A percentile compares a stretch with the other conserved stretches of the same genome.
phyloP scores from a whole-genome alignment of 2,113 vertebrate species.

The Eublepharis macularius region DNA sequence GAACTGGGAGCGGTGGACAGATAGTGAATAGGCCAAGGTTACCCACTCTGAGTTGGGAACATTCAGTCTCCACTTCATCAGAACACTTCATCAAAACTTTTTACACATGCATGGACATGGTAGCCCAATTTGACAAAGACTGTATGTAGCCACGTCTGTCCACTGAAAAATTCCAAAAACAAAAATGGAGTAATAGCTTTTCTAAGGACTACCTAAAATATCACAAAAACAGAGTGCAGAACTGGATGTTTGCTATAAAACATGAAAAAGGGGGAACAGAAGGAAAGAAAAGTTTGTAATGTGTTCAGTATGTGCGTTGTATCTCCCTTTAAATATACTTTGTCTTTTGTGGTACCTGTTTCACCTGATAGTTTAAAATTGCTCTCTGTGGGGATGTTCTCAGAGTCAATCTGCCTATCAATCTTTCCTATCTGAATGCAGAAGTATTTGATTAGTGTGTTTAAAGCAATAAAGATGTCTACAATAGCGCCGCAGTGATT shows the following conservation, averaged over 20 bases:
- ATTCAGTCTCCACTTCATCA: too few relatives aligned
- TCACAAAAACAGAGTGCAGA: too few relatives aligned
- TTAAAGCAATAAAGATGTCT: slow-evolving; percentile 83
- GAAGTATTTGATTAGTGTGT: slow-evolving; percentile 79
- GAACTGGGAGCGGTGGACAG: background rate
- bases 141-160: too few relatives aligned
- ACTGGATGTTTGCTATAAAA: too few relatives aligned
- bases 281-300: background rate
- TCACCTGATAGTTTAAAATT: slow-evolving; percentile 67
- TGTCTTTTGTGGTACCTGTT: slow-evolving; percentile 63
- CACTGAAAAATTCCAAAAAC: too few relatives aligned
- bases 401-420: slow-evolving; percentile 69
- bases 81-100: too few relatives aligned
- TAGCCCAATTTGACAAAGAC: too few relatives aligned
- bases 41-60: background rate
- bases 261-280: too few relatives aligned
- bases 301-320: slow-evolving; percentile 23
- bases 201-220: too few relatives aligned
- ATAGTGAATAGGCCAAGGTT: background rate
- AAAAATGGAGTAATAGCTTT: too few relatives aligned
- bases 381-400: slow-evolving; percentile 59
- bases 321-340: slow-evolving; percentile 44
- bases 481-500: slow-evolving; percentile 75
- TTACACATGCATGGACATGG: too few relatives aligned
- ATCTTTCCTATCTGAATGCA: slow-evolving; percentile 67